Evolutionary conservation across 1,140 invertebrate genomes (phyloP), one percentile per base, ranked within the genome.

Genomic region (Psilanteris sp.): DNA sequence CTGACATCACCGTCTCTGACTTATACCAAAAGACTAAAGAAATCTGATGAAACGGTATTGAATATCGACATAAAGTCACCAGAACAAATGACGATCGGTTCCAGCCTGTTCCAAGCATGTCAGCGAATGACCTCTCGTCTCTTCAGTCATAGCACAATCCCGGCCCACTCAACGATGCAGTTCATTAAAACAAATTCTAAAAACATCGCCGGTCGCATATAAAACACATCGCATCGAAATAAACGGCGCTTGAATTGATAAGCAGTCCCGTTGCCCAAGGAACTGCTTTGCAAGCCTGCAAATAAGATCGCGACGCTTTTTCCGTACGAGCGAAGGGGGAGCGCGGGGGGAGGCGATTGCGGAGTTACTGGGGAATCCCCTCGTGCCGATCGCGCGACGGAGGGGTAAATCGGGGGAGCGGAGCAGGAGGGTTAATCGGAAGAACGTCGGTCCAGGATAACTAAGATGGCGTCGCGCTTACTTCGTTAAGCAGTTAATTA

Each of bases 401-500:
- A 16, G 24, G 32, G 13, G 18, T 3, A 46, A 24, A 36, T 16
- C 34, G 59, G 14, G 5, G 54, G 26, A n/a, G 11, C 34, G 22
- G 36, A 7, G 20, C 36, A 37, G 22, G 48, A 36, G 16, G 26
- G 36, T 64, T 54, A 27, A 66, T 50, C 54, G 39, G 29, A 73
- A 74, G 68, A 66, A 79, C 66, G 39, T 64, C 55, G 77, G 57
- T 79, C 52, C 74, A 80, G 68, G 43, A 31, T 36, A 50, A 81
- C 81, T 81, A 88, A 88, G 85, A 87, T 88, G 87, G 86, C 87
- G 85, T 81, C 85, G 80, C 83, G 79, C 84, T 88, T 87, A 88
- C 86, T 87, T 87, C 87, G 86, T 88, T 88, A 88, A 87, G 83
- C 82, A 85, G 85, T 87, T 88, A 88, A 88, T 88, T 88, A 88